Evolutionary conservation across 2,797 vertebrate species (phyloP).

Genomic region (Ptychobarbus kaznakovi): DNA sequence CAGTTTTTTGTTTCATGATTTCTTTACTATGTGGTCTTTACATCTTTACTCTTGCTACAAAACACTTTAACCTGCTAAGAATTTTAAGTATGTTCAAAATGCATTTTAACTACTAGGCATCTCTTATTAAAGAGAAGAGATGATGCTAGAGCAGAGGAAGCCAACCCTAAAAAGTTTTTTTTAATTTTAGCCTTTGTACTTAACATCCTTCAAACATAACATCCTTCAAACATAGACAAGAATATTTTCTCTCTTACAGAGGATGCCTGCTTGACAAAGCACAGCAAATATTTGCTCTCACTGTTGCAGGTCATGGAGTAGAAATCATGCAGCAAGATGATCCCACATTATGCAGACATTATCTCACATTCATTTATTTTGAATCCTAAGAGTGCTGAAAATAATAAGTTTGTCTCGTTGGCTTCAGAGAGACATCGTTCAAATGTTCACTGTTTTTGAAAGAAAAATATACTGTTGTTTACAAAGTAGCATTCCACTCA

Average conservation of each 20-base stretch:
- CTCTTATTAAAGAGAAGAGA: background rate
- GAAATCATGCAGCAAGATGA: background rate
- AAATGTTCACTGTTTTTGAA: background rate
- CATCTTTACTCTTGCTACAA: background rate
- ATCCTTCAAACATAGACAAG: background rate
- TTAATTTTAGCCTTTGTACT: background rate
- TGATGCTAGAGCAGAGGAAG: too few species aligned
- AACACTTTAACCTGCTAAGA: background rate
- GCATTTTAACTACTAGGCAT: background rate
- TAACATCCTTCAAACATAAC: background rate
- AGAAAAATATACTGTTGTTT: background rate
- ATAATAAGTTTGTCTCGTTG: background rate
- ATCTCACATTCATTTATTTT: background rate
- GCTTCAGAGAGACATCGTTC: background rate
- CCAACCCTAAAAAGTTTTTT: too few species aligned
- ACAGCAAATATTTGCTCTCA: background rate
- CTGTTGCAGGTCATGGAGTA: background rate
- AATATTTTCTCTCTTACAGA: background rate
- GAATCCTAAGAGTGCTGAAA: background rate
- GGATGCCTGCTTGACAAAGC: background rate
- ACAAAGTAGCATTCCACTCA: background rate
- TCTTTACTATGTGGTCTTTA: background rate
- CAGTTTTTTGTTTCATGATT: constrained; percentile 6
- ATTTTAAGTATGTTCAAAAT: too few species aligned
- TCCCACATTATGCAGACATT: constrained; percentile 16